Percentiles rank a stretch among this genome's conserved stretches.
phyloP scores from a whole-genome alignment of 64 coral and sea anemone species.

The Montipora efflorescens region DNA sequence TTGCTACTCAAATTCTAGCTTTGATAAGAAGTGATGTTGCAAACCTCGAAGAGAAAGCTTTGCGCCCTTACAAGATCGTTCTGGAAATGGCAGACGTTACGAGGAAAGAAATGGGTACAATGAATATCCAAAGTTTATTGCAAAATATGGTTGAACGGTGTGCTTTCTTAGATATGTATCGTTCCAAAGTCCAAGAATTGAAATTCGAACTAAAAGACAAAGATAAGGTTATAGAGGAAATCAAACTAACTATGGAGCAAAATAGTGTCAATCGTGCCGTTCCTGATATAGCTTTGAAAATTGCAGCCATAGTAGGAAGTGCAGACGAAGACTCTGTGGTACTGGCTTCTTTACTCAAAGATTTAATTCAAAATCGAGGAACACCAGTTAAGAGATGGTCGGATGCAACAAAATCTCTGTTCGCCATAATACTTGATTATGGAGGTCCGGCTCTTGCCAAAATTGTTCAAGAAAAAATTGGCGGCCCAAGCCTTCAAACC shows the following conservation, averaged over 20 bases:
- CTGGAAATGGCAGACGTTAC: conserved; percentile 13
- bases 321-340: background rate
- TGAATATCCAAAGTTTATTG: conserved; percentile 24
- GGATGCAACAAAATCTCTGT: conserved; percentile 65
- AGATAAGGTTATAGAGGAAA: background rate
- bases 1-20: conserved; percentile 27
- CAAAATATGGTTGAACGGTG: conserved; percentile 6
- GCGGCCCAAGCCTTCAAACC: conserved; percentile 23
- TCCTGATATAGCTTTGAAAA: conserved; percentile 59
- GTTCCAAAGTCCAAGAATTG: conserved; percentile 11
- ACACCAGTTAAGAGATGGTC: conserved; percentile 27
- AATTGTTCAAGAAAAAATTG: background rate
- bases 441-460: conserved; percentile 6
- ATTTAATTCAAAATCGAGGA: conserved; percentile 22
- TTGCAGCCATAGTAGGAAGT: conserved; percentile 33
- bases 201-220: conserved; percentile 6
- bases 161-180: conserved; percentile 6
- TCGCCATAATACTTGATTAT: conserved; percentile 73
- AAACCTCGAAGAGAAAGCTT: conserved; percentile 11
- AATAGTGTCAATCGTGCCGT: conserved; percentile 40
- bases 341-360: conserved; percentile 17
- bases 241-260: conserved; percentile 4
- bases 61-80: conserved; percentile 11
- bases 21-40: conserved; percentile 1
- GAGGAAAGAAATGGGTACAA: conserved; percentile 22